A percentile compares a stretch with the other conserved stretches of the same genome.
These are phyloP conservation scores for Aricia artaxerxes DNA, from an alignment of 2,888 invertebrate species.

Conservation along the genomic window DNA sequence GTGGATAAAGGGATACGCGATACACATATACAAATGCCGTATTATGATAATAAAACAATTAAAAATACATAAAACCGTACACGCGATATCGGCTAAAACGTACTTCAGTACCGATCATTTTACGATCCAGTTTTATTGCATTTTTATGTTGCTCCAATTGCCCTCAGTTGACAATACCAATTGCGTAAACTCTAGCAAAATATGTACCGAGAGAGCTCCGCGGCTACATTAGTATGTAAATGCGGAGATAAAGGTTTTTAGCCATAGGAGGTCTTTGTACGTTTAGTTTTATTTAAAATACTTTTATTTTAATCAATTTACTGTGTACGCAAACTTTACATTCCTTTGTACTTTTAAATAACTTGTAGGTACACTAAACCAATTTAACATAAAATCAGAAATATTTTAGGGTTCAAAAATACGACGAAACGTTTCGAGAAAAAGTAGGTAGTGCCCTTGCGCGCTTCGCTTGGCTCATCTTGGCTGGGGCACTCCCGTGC, in stretches of 20 bases:
- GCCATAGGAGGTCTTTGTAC: conserved; percentile 44
- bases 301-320: conserved; percentile 10
- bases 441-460: too few relatives aligned
- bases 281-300: conserved; percentile 14
- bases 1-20: conserved; percentile 15
- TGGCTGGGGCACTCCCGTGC: too few relatives aligned
- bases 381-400: neutral
- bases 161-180: conserved; percentile 68
- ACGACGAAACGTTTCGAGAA: too few relatives aligned
- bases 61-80: conserved; percentile 42
- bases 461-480: too few relatives aligned
- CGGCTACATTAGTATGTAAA: conserved; percentile 68
- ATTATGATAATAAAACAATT: conserved; percentile 31
- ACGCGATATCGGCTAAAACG: conserved; percentile 55
- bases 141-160: conserved; percentile 76
- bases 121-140: conserved; percentile 72
- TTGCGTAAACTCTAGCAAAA: conserved; percentile 74
- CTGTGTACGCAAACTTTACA: neutral
- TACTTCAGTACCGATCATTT: conserved; percentile 66
- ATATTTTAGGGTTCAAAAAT: neutral
- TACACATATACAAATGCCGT: neutral
- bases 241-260: conserved; percentile 52
- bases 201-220: conserved; percentile 60
- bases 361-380: neutral
- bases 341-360: neutral